Evolutionary conservation across 1,140 invertebrate genomes (phyloP).

Genomic region (Aphelenchoides avenae): DNA sequence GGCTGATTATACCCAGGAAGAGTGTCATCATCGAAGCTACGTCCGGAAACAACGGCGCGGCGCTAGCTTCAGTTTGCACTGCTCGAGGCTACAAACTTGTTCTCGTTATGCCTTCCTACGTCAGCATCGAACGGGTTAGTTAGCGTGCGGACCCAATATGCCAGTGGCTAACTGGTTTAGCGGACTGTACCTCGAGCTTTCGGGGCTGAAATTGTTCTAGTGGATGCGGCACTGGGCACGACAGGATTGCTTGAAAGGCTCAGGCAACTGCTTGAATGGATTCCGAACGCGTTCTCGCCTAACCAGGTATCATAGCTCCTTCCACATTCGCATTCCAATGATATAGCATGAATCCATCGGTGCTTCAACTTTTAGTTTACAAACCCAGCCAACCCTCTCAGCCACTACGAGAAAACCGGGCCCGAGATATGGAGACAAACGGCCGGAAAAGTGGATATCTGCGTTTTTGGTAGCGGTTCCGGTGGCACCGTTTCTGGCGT

Average conservation of each 20-base stretch:
- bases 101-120: constrained; percentile 28
- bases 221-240: neutral
- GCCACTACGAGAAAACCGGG: constrained; percentile 40
- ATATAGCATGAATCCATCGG: neutral
- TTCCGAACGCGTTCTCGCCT: constrained; percentile 16
- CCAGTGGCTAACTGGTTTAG: too few species aligned
- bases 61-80: constrained; percentile 3
- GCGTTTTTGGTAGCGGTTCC: constrained; percentile 14
- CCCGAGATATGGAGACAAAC: constrained; percentile 22
- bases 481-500: constrained; percentile 17
- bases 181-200: constrained; percentile 14
- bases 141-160: too few species aligned
- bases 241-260: constrained; percentile 4
- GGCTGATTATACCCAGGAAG: constrained; percentile 58
- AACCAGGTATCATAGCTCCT: constrained; percentile 31
- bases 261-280: constrained; percentile 5
- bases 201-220: constrained; percentile 14
- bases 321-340: too few species aligned
- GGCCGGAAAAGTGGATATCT: constrained; percentile 19
- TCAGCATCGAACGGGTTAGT: constrained; percentile 33
- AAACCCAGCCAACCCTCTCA: constrained; percentile 35
- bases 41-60: constrained; percentile 1
- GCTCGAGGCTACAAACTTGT: too few species aligned
- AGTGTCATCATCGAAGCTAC: constrained; percentile 60
- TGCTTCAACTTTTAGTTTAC: constrained; percentile 27